phyloP scores from a whole-genome alignment of 2,797 vertebrate genomes.

The Otolemur crassicaudatus region DNA sequence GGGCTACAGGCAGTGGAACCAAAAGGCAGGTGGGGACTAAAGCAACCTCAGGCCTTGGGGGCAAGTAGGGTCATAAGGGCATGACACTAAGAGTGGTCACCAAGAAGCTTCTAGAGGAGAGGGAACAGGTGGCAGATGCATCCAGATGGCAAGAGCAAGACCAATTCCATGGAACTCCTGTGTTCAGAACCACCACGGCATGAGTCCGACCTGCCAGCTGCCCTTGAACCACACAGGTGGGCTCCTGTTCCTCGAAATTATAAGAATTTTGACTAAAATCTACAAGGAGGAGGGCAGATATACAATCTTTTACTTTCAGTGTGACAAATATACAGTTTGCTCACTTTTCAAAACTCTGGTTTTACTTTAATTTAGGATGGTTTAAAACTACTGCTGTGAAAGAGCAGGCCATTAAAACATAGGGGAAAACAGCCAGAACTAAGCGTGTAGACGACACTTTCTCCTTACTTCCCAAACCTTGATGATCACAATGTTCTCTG shows the following conservation, averaged over 20 bases:
- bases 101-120: background rate
- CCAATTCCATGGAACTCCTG: background rate
- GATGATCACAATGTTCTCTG: background rate
- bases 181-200: background rate
- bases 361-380: background rate
- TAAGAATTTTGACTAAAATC: background rate
- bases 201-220: background rate
- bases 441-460: background rate
- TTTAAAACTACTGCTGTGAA: background rate
- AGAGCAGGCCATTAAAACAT: background rate
- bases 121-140: background rate
- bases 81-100: background rate
- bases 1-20: background rate
- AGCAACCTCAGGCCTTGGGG: background rate
- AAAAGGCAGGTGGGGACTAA: background rate
- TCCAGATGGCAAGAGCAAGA: background rate
- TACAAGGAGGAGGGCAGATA: background rate
- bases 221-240: background rate
- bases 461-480: background rate
- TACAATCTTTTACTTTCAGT: background rate
- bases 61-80: background rate
- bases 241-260: background rate
- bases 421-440: background rate
- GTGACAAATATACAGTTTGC: background rate
- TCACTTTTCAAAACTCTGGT: background rate